Evolutionary conservation across 1,140 invertebrate species (phyloP).

Genomic region (Neelides sp.): DNA sequence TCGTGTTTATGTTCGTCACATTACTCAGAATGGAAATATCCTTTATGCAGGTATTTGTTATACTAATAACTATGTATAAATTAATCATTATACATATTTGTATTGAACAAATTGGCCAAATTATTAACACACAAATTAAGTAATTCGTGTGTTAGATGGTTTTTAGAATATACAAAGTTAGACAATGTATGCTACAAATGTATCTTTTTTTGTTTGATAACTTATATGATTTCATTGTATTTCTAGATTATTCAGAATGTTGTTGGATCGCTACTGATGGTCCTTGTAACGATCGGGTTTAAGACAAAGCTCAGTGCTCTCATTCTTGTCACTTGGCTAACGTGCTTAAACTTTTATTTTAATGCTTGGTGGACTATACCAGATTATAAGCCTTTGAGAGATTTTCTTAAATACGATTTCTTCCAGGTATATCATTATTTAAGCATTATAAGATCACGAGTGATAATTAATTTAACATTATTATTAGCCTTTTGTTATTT

Average conservation of each 20-base stretch:
- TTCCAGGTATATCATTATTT: constrained; percentile 85
- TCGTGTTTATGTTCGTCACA: constrained; percentile 99
- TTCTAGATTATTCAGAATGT: constrained; percentile 74
- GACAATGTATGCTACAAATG: neutral
- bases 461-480: neutral
- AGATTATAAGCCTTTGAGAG: constrained; percentile 82
- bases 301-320: constrained; percentile 97
- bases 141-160: neutral
- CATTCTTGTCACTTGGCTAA: constrained; percentile 78
- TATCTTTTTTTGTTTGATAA: neutral
- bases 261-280: constrained; percentile 85
- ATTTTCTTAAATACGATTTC: constrained; percentile 99
- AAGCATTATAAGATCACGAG: constrained; percentile 5
- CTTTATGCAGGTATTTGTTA: constrained; percentile 61
- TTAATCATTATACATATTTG: no score
- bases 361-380: constrained; percentile 98
- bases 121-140: neutral
- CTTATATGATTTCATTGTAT: constrained; percentile 20
- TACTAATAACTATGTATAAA: no score
- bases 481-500: constrained; percentile 5
- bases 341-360: constrained; percentile 86
- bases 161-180: neutral
- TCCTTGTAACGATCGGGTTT: constrained; percentile 90
- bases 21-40: constrained; percentile 84
- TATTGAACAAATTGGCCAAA: neutral